Base-by-base conservation (phyloP, 2,888 invertebrate species). In the Esperia sulphurella region DNA sequence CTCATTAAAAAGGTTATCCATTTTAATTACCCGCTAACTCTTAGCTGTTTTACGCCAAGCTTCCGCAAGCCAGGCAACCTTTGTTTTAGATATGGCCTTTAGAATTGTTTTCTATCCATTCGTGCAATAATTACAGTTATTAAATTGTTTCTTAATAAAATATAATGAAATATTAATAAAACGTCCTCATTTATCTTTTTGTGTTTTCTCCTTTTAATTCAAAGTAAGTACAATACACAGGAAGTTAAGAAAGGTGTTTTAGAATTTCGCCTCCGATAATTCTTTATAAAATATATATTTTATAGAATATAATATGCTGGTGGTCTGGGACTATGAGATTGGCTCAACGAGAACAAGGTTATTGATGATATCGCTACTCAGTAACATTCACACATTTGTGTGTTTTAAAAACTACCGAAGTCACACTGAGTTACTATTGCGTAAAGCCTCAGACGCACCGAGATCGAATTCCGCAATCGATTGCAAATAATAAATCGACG, bases 321-420 rank as follows among this genome's bases (percentile, higher is more conserved):
- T 41, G 35, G 39, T 42, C 30, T 33, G 40, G 51, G 50, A 55
- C 58, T 49, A 49, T 43, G 49, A 52, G 59, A 52, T 57, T 49
- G 42, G 50, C 51, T 46, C 47, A 63, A 63, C 49, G 65, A 43
- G 65, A 52, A 63, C 71, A 71, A 71, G 71, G 71, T 59, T 51
- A 43, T 45, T 43, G 67, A 66, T 64, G 58, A 65, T 67, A 64
- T 65, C 64, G 53, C 50, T 54, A 52, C 57, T 57, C 53, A 28
- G 13, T 28, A 30, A 29, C 45, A 37, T 48, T 57, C 52, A 50
- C 52, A 56, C 54, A 59, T 53, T 55, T 51, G 48, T 57, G 58
- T 55, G 57, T 57, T 59, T 61, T 65, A 60, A 61, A 56, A 57
- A 43, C 49, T 41, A 35, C 40, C 40, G 50, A 50, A 58, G 57